phyloP scores from a whole-genome alignment of 92 coral and sea anemone species.

The Parazoanthus swiftii region DNA sequence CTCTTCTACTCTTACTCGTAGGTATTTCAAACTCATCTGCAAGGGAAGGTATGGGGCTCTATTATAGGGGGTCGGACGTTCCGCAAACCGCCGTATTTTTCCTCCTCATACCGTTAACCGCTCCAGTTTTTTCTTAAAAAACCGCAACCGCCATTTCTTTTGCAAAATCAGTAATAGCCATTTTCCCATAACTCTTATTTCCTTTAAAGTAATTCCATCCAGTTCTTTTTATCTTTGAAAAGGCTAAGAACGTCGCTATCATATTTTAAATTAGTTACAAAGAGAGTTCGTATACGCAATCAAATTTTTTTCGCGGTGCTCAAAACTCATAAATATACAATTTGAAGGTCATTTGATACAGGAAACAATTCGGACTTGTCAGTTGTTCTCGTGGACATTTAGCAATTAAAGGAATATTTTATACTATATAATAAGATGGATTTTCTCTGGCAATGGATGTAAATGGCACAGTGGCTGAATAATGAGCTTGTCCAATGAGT shows the following conservation, averaged over 20 bases:
- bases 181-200: conserved; percentile 24
- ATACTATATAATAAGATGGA: conserved; percentile 19
- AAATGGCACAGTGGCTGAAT: conserved; percentile 24
- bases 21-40: too few species aligned
- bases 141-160: too few species aligned
- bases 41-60: too few species aligned
- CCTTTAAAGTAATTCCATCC: not conserved
- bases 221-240: conserved; percentile 18
- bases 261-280: not conserved
- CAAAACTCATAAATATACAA: conserved; percentile 6
- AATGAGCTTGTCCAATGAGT: conserved; percentile 16
- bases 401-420: conserved; percentile 14
- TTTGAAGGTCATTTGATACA: too few species aligned
- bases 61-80: too few species aligned
- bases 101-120: too few species aligned
- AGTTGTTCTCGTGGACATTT: not conserved
- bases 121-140: too few species aligned
- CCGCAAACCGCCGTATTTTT: too few species aligned
- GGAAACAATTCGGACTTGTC: too few species aligned
- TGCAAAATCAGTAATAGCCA: not conserved
- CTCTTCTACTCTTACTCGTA: too few species aligned
- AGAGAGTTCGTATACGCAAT: too few species aligned
- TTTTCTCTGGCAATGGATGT: conserved; percentile 20
- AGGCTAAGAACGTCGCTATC: conserved; percentile 26
- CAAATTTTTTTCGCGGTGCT: not conserved